phyloP scores from a whole-genome alignment of 2,888 invertebrate species.

The Dasypogon diadema region DNA sequence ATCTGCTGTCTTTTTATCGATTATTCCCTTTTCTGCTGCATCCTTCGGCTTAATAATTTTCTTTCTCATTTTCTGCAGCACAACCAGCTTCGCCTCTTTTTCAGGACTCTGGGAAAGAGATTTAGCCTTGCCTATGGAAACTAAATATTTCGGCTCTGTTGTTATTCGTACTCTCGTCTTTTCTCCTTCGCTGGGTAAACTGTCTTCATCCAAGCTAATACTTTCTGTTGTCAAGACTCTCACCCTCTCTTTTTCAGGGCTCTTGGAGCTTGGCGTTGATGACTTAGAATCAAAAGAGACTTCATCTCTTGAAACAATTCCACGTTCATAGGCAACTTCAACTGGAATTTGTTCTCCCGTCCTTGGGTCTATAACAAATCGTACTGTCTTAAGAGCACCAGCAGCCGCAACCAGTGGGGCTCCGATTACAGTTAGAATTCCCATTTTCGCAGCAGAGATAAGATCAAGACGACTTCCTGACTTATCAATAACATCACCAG shows the following conservation, averaged over 20 bases:
- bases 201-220: conserved; percentile 66
- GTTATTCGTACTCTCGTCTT: conserved; percentile 69
- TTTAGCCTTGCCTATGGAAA: conserved; percentile 74
- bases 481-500: conserved; percentile 77
- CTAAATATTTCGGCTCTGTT: conserved; percentile 77
- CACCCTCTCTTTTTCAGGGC: conserved; percentile 69
- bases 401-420: conserved; percentile 80
- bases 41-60: conserved; percentile 81
- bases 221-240: conserved; percentile 58
- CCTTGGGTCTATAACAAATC: conserved; percentile 81
- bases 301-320: conserved; percentile 72
- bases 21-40: conserved; percentile 82
- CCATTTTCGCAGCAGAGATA: conserved; percentile 81
- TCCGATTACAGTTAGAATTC: conserved; percentile 81
- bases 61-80: conserved; percentile 83
- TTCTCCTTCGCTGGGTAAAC: conserved; percentile 71
- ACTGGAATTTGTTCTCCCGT: conserved; percentile 84
- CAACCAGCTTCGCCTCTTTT: conserved; percentile 76
- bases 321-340: conserved; percentile 83
- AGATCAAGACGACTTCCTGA: conserved; percentile 77
- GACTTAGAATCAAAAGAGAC: conserved; percentile 59
- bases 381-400: conserved; percentile 76
- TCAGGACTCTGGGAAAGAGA: conserved; percentile 72
- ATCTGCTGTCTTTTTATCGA: conserved; percentile 81
- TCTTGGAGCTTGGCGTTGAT: conserved; percentile 61